phyloP scores from a whole-genome alignment of 1,140 invertebrate species.

The Idris sp. region DNA sequence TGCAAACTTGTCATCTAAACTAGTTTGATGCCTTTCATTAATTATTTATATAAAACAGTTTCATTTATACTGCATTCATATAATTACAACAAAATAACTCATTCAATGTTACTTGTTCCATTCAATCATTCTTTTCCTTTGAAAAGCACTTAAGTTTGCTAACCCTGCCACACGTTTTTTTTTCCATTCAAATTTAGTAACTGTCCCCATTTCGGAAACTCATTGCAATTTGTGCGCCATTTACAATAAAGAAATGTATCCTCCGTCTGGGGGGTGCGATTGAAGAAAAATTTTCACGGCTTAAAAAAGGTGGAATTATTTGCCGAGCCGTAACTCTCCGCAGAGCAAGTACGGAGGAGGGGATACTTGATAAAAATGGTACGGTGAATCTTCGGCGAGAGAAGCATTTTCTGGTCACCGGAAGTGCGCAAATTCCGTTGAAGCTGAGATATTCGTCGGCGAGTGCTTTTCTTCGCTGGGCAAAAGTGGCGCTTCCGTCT shows the following conservation, averaged over 20 bases:
- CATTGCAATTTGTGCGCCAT: constrained; percentile 31
- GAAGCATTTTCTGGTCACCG: constrained; percentile 60
- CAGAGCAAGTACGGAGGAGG: constrained; percentile 1
- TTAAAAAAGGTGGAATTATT: constrained; percentile 47
- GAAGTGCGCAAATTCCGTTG: constrained; percentile 41
- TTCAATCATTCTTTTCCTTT: too few relatives aligned
- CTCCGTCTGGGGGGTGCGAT: constrained; percentile 20
- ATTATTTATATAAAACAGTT: too few relatives aligned
- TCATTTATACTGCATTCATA: too few relatives aligned
- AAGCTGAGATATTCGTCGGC: constrained; percentile 15
- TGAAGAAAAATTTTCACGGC: too few relatives aligned
- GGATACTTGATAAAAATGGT: constrained; percentile 22
- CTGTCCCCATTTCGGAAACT: constrained; percentile 4
- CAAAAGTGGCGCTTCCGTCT: constrained; percentile 42
- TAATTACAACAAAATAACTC: too few relatives aligned
- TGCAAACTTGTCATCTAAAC: too few relatives aligned
- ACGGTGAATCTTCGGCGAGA: constrained; percentile 26
- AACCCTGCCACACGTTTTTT: too few relatives aligned
- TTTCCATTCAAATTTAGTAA: too few relatives aligned
- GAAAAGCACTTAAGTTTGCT: too few relatives aligned
- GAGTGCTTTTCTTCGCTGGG: constrained; percentile 39
- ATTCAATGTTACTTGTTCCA: too few relatives aligned
- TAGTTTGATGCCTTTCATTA: too few relatives aligned
- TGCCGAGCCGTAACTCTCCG: constrained; percentile 25
- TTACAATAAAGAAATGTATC: constrained; percentile 42